Base-by-base conservation (phyloP, 2,888 invertebrate genomes). In the Idaea aversata region DNA sequence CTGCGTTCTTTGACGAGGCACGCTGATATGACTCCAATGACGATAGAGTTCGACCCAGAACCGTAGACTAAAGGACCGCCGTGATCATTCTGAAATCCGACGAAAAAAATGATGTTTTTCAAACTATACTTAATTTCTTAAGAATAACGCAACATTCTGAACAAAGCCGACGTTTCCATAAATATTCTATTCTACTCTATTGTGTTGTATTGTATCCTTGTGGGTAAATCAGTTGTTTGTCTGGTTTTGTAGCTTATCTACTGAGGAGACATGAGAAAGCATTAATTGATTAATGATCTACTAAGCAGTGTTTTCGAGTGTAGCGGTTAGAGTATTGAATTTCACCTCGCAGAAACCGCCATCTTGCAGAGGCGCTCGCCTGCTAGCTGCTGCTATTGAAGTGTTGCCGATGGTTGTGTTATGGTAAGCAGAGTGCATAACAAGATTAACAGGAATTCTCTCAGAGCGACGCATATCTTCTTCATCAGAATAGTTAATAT, bases 311-410 rank as follows among this genome's bases (percentile, higher is more conserved):
- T n/a, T n/a, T n/a, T n/a, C n/a, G n/a, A n/a, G n/a, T n/a, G n/a
- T n/a, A n/a, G n/a, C n/a, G n/a, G n/a, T n/a, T n/a, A n/a, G n/a
- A n/a, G n/a, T n/a, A n/a, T n/a, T n/a, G n/a, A n/a, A 15, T 47
- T 13, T 7, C 4, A 90, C 91, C 84, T 91, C 91, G 77, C 91
- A 91, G 70, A 91, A 91, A 35, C 90, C 91, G 15, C 91, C 90
- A 47, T 85, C 83, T n/a, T 70, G 35, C n/a, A 60, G 59, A 62
- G 64, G 67, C 38, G 15, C 16, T 16, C 15, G 4, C 15, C 15
- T 38, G 13, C 65, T 72, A 0, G 34, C 65, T 35, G 69, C 70
- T 4, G 66, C 59, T 10, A 35, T 57, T 59, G 15, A 59, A 59
- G 58, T 7, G 60, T 63, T 65, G 34, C 57, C 16, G 0, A 63